phyloP scores from a whole-genome alignment of 2,888 invertebrate genomes.

The Stenurella melanura region DNA sequence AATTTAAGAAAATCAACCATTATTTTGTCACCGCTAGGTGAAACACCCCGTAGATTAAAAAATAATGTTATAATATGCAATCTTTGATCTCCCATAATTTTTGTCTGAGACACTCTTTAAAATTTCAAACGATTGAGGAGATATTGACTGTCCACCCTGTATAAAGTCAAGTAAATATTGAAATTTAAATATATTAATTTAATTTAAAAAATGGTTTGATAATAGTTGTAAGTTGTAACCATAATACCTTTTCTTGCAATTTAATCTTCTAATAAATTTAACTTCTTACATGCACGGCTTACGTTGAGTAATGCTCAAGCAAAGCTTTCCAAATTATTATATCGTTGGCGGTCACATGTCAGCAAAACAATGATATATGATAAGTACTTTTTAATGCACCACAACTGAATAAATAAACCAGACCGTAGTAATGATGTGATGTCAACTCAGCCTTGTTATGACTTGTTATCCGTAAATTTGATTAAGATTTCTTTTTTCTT shows the following conservation, averaged over 20 bases:
- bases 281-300: background rate
- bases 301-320: background rate
- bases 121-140: too few relatives aligned
- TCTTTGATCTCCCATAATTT: too few relatives aligned
- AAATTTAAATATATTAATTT: too few relatives aligned
- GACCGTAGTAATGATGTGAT: background rate
- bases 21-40: too few relatives aligned
- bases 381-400: background rate
- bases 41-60: too few relatives aligned
- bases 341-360: background rate
- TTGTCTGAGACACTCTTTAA: too few relatives aligned
- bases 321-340: background rate
- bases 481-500: background rate
- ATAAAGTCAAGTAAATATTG: too few relatives aligned
- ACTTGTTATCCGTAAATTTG: background rate
- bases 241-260: background rate
- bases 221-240: background rate
- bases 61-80: too few relatives aligned
- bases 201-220: too few relatives aligned
- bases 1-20: too few relatives aligned
- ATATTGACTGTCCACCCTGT: too few relatives aligned
- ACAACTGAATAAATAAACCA: background rate
- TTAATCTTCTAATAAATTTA: background rate
- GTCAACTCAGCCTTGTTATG: background rate
- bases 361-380: background rate